Conservation (phyloP, 2,113 vertebrate genomes). For the Ctenodactylus gundi region DNA sequence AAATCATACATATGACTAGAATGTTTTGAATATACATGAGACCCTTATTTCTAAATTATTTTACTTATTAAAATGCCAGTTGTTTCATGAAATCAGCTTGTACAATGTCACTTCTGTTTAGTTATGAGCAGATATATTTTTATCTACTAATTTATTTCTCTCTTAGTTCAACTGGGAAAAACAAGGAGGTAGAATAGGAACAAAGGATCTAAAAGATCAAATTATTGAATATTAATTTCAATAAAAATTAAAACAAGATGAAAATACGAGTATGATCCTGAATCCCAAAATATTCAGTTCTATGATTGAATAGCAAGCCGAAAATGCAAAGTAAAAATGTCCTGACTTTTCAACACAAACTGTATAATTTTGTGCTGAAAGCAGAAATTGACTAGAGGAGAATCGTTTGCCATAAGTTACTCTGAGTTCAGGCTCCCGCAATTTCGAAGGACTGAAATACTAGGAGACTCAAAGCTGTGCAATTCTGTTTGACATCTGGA, state of each 20-base stretch:
- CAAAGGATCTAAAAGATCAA: not conserved
- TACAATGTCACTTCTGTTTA: not conserved
- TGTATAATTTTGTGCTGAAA: conserved; percentile 56
- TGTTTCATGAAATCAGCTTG: not conserved
- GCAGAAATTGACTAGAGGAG: conserved; percentile 50
- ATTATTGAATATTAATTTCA: conserved; percentile 26
- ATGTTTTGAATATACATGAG: conserved; percentile 49
- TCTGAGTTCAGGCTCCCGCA: conserved; percentile 31
- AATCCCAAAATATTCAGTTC: conserved; percentile 21
- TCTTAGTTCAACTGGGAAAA: not conserved
- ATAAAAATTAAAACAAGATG: not conserved
- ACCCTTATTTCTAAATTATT: conserved; percentile 11
- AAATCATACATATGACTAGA: not conserved
- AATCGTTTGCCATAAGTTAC: conserved; percentile 35
- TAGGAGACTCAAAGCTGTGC: conserved; percentile 22
- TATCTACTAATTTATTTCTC: not conserved
- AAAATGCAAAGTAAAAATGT: conserved; percentile 51
- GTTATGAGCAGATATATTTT: not conserved
- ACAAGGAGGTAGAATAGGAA: not conserved
- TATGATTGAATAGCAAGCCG: conserved; percentile 13
- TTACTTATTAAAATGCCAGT: conserved; percentile 48
- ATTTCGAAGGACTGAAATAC: conserved; percentile 73
- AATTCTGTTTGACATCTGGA: conserved; percentile 64
- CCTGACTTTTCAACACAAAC: conserved; percentile 47
- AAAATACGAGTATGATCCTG: not conserved